Evolutionary conservation across 2,888 invertebrate genomes (phyloP).

Genomic region (Parapristionchus giblindavisi): DNA sequence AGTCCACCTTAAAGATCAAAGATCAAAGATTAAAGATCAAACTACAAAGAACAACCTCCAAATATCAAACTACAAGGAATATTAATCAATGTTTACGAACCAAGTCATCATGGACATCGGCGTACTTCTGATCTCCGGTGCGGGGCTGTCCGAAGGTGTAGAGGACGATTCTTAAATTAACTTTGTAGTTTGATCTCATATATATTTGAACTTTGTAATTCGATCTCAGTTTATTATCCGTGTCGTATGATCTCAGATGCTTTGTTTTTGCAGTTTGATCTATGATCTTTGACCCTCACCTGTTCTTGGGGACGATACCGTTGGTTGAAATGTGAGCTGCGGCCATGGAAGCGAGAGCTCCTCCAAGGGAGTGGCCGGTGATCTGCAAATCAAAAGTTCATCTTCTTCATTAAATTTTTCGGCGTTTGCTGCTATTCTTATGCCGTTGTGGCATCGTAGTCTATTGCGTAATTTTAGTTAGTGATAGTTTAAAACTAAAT

Average conservation of each 20-base stretch:
- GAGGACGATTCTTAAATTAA: background rate
- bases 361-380: conserved; percentile 58
- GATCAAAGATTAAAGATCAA: conserved; percentile 42
- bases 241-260: background rate
- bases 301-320: conserved; percentile 28
- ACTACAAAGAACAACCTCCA: background rate
- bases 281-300: too few relatives aligned
- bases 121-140: conserved; percentile 55
- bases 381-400: conserved; percentile 38
- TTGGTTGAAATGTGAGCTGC: conserved; percentile 48
- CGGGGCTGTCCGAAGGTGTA: conserved; percentile 61
- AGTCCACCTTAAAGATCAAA: background rate
- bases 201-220: background rate
- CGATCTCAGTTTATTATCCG: background rate
- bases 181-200: background rate
- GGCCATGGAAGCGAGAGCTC: conserved; percentile 57
- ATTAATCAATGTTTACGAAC: conserved; percentile 31
- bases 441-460: too few relatives aligned
- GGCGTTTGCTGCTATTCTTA: too few relatives aligned
- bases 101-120: conserved; percentile 48
- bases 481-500: background rate
- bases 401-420: background rate
- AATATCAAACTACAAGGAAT: background rate
- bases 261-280: too few relatives aligned
- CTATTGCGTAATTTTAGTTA: too few relatives aligned